Evolutionary conservation across 30 jellyfish, hydroid and myxozoan genomes (phyloP).

Genomic region (Aurelia sp.): DNA sequence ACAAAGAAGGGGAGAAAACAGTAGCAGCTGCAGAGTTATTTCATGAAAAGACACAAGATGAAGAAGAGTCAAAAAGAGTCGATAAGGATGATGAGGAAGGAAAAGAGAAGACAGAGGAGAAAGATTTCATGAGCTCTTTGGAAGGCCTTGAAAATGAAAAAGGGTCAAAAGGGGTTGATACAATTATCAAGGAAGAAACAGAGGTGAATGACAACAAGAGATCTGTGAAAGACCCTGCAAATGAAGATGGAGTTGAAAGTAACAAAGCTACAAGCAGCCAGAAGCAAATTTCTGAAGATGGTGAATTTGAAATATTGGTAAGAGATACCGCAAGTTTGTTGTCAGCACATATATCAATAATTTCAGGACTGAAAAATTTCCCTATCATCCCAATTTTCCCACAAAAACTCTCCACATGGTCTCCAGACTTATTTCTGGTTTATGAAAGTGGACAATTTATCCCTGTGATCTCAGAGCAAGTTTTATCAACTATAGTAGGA

Average conservation of each 20-base stretch:
- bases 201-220: neutral
- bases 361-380: slow-evolving; percentile 74
- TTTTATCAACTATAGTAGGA: slow-evolving; percentile 13
- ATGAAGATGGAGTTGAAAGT: neutral
- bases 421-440: slow-evolving; percentile 74
- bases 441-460: slow-evolving; percentile 68
- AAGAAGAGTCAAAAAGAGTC: neutral
- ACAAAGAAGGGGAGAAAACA: neutral
- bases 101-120: neutral
- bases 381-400: slow-evolving; percentile 92
- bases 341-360: slow-evolving; percentile 74
- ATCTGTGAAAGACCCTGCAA: neutral
- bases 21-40: neutral
- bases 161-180: neutral
- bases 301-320: slow-evolving; percentile 78
- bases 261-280: neutral
- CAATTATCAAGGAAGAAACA: neutral
- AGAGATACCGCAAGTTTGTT: slow-evolving; percentile 60
- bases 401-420: slow-evolving; percentile 48
- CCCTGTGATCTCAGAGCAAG: slow-evolving; percentile 69
- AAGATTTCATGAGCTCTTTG: neutral
- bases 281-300: slow-evolving; percentile 38
- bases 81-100: neutral
- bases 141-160: neutral
- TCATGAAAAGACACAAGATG: neutral